Evolutionary conservation across 2,888 invertebrate genomes (phyloP), one percentile per base, ranked within the genome.

Genomic region (Leistus spinibarbis): DNA sequence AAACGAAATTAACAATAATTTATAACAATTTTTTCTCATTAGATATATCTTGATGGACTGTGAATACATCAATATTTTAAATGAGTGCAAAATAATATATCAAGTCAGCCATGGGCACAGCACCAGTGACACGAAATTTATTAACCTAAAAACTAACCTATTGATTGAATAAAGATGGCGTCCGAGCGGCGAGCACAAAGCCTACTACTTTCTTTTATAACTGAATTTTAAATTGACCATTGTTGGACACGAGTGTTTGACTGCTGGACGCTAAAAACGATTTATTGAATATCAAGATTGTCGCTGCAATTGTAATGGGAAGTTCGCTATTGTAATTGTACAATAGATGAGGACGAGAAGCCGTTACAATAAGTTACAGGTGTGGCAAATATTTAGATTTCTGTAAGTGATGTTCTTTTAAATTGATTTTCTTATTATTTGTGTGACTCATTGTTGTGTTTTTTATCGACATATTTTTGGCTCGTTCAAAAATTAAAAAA

Each of bases 141-240:
- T 40, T 40, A 40, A 40, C 40, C 13, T 13, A 40, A 40, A 4
- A 40, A 4, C 7, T 40, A 40, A 40, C 40, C 40, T 40, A 40
- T 40, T 10, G 40, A 10, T 40, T 10, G 7, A 10, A 40, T 40
- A 40, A n/a, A n/a, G n/a, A n/a, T n/a, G n/a, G n/a, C n/a, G n/a
- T n/a, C n/a, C n/a, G n/a, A n/a, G 40, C 40, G 40, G 40, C 40
- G 40, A 40, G 13, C 13, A 40, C 40, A 40, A 40, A 40, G 40
- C 40, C 40, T 2, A 40, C 40, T 2, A 40, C 40, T 40, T 40
- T 40, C 40, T 40, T 40, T 40, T 40, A 40, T 69, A 69, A 69
- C 69, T 40, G 60, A 60, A 69, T 69, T 69, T 69, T 69, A 69
- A 69, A 69, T 69, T 69, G 60, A 60, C 69, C 60, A 69, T 69